Evolutionary conservation across 1,140 invertebrate genomes (phyloP).

Genomic region (Drosophila pectinifera): DNA sequence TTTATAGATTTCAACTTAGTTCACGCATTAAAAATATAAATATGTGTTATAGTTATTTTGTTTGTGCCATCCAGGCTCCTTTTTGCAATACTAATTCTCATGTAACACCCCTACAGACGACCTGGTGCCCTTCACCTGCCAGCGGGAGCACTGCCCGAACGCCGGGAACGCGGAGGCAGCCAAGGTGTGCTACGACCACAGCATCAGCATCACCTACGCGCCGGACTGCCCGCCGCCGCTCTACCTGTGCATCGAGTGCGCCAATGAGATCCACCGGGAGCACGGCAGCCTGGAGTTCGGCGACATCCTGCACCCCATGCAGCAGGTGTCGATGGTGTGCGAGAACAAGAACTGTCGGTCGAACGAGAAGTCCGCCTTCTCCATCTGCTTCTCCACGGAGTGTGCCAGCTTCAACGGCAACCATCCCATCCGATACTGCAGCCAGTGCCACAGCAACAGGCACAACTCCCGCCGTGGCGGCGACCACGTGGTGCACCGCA

Average conservation of each 20-base stretch:
- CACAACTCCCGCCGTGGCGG: constrained; percentile 94
- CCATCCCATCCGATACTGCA: constrained; percentile 97
- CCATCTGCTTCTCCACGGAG: constrained; percentile 98
- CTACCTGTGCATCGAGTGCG: constrained; percentile 98
- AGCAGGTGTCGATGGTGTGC: constrained; percentile 96
- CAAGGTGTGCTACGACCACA: constrained; percentile 96
- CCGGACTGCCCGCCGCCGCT: constrained; percentile 96
- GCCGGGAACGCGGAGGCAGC: constrained; percentile 93
- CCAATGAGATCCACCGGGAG: constrained; percentile 94
- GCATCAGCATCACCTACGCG: constrained; percentile 92
- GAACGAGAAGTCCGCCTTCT: constrained; percentile 96
- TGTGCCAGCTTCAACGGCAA: constrained; percentile 98
- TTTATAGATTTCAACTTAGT: neutral
- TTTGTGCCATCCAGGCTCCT: too few species aligned
- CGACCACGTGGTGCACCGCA: constrained; percentile 95
- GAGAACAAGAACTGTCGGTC: constrained; percentile 99
- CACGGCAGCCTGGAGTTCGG: constrained; percentile 94
- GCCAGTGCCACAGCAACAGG: constrained; percentile 94
- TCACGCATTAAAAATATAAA: too few species aligned
- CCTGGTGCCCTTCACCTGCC: constrained; percentile 91
- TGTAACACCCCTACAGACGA: constrained; percentile 86
- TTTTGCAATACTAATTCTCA: constrained; percentile 5
- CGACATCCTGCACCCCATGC: constrained; percentile 97
- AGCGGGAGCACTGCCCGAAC: constrained; percentile 94
- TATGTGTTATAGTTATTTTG: too few species aligned